These are phyloP conservation scores for Pollenia griseotomentosa DNA, from an alignment of 2,888 invertebrate genomes.

Conservation along the genomic window DNA sequence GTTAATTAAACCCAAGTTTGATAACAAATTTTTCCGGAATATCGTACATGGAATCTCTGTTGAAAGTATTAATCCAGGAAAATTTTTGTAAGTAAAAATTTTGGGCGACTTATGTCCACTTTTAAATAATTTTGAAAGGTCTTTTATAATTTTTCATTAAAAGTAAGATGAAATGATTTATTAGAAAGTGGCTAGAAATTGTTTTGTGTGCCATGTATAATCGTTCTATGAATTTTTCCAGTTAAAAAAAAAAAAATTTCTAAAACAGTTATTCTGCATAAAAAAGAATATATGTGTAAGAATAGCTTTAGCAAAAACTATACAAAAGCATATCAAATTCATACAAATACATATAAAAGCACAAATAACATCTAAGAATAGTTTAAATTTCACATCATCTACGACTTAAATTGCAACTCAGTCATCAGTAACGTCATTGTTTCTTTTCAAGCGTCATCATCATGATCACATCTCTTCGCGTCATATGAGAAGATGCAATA, in stretches of 20 bases:
- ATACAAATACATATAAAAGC: not conserved
- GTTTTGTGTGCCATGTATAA: not conserved
- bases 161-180: not conserved
- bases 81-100: no score
- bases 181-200: conserved; percentile 25
- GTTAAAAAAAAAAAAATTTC: conserved; percentile 8
- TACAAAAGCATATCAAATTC: not conserved
- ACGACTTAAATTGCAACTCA: conserved; percentile 15
- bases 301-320: not conserved
- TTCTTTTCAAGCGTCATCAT: conserved; percentile 6
- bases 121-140: no score
- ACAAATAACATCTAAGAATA: conserved; percentile 27
- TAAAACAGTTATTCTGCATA: conserved; percentile 22
- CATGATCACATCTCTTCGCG: conserved; percentile 21
- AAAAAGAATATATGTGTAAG: not conserved
- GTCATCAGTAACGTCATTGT: conserved; percentile 33
- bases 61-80: no score
- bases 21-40: no score
- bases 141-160: no score
- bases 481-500: conserved; percentile 51
- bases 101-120: no score
- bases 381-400: conserved; percentile 62
- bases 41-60: no score
- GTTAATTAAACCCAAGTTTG: no score
- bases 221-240: not conserved